phyloP scores from a whole-genome alignment of 2,797 vertebrate genomes.

The Rhinichthys osculus region DNA sequence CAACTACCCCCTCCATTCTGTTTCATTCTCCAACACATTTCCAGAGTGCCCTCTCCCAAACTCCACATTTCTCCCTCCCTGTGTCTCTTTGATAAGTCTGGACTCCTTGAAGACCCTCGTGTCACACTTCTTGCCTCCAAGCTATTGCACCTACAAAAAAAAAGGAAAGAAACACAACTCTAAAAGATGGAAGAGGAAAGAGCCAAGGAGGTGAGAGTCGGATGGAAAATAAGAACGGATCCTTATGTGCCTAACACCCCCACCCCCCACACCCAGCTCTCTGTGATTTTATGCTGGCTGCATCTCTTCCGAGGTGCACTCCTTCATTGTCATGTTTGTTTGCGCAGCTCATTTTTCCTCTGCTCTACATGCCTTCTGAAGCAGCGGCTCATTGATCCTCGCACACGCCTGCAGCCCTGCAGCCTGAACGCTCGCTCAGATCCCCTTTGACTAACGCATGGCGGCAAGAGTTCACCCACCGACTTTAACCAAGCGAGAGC shows the following conservation, averaged over 20 bases:
- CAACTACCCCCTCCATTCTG: slow-evolving; percentile 14
- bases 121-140: slow-evolving; percentile 55
- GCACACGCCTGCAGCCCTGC: slow-evolving; percentile 67
- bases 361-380: slow-evolving; percentile 73
- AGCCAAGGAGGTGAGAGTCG: slow-evolving; percentile 51
- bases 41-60: slow-evolving; percentile 11
- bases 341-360: slow-evolving; percentile 79
- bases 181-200: slow-evolving; percentile 32
- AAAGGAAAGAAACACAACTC: slow-evolving; percentile 10
- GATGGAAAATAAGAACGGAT: slow-evolving; percentile 77
- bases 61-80: slow-evolving; percentile 37
- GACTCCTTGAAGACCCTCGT: slow-evolving; percentile 62
- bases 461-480: slow-evolving; percentile 47
- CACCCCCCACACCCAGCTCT: slow-evolving; percentile 58
- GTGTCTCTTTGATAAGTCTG: slow-evolving; percentile 63
- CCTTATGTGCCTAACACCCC: slow-evolving; percentile 74
- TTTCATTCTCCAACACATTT: neutral
- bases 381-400: slow-evolving; percentile 82
- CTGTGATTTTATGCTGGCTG: slow-evolving; percentile 79
- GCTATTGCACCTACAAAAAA: slow-evolving; percentile 46
- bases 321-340: slow-evolving; percentile 85
- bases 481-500: slow-evolving; percentile 50
- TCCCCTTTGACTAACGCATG: slow-evolving; percentile 57
- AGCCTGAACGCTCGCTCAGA: slow-evolving; percentile 43
- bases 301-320: slow-evolving; percentile 80